These are phyloP conservation scores for Notoglanidium macrostoma DNA, from an alignment of 2,797 vertebrate genomes.

Conservation along the genomic window DNA sequence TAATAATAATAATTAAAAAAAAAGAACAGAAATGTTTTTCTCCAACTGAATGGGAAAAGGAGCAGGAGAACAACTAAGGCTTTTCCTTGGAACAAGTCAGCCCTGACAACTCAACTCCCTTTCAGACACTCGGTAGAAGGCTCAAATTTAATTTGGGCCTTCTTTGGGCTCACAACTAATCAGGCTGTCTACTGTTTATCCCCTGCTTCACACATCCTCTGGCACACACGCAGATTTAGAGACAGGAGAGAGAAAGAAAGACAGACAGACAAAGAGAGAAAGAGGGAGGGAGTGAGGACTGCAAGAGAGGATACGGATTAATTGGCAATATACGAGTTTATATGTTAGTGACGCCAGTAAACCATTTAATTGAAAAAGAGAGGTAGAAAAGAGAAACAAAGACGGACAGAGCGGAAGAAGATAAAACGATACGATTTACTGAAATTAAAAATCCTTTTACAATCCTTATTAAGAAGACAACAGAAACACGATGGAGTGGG, in stretches of 20 bases:
- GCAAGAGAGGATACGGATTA: not conserved
- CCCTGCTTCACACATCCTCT: constrained; percentile 11
- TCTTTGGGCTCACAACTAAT: constrained; percentile 37
- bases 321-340: not conserved
- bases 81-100: constrained; percentile 42
- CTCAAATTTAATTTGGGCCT: constrained; percentile 42
- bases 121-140: constrained; percentile 31
- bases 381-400: constrained; percentile 26
- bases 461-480: constrained; percentile 44
- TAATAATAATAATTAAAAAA: too few species aligned
- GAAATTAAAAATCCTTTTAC: constrained; percentile 30
- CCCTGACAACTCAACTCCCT: constrained; percentile 35
- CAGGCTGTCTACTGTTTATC: constrained; percentile 43
- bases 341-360: not conserved
- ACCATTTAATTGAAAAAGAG: not conserved
- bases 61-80: constrained; percentile 22
- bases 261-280: not conserved
- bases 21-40: not conserved
- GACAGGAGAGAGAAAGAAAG: not conserved
- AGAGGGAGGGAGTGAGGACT: constrained; percentile 21
- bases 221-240: not conserved
- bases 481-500: constrained; percentile 50
- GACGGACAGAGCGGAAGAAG: constrained; percentile 30
- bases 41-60: not conserved
- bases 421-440: constrained; percentile 39